These are phyloP conservation scores for Tillus elongatus DNA, from an alignment of 2,888 invertebrate genomes.

Conservation along the genomic window DNA sequence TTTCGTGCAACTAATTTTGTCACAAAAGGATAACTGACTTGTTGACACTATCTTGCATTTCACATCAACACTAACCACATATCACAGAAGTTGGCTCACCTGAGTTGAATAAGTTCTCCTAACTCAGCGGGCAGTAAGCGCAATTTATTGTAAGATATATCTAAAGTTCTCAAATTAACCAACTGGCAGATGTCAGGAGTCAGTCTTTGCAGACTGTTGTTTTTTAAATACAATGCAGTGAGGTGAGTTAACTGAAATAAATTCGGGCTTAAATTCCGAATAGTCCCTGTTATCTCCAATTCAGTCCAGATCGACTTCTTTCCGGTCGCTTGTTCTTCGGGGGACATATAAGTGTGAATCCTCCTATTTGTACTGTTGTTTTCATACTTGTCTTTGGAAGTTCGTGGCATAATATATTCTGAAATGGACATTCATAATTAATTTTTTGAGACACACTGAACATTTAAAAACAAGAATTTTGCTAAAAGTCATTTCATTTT, in stretches of 20 bases:
- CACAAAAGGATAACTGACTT: too few species aligned
- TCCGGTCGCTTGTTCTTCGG: constrained; percentile 85
- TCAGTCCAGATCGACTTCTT: constrained; percentile 84
- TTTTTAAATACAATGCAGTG: constrained; percentile 90
- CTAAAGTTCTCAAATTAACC: constrained; percentile 75
- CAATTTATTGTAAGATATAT: constrained; percentile 91
- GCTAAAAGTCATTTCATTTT: too few species aligned
- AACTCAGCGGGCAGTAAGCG: constrained; percentile 90
- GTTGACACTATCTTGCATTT: too few species aligned
- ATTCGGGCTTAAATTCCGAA: constrained; percentile 86
- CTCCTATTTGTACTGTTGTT: constrained; percentile 62
- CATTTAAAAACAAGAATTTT: too few species aligned
- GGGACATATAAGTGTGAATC: constrained; percentile 84
- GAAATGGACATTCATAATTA: constrained; percentile 26
- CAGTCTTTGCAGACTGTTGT: constrained; percentile 85
- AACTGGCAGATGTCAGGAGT: constrained; percentile 86
- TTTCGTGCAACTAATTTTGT: too few species aligned
- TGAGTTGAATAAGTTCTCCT: constrained; percentile 91
- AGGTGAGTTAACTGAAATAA: constrained; percentile 88
- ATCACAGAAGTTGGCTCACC: constrained; percentile 52
- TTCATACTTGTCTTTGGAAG: constrained; percentile 75
- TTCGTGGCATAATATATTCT: constrained; percentile 46
- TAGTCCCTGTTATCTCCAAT: constrained; percentile 76
- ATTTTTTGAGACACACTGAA: too few species aligned
- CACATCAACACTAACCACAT: too few species aligned